phyloP scores from a whole-genome alignment of 2,888 invertebrate genomes.

The Beris morrisii region DNA sequence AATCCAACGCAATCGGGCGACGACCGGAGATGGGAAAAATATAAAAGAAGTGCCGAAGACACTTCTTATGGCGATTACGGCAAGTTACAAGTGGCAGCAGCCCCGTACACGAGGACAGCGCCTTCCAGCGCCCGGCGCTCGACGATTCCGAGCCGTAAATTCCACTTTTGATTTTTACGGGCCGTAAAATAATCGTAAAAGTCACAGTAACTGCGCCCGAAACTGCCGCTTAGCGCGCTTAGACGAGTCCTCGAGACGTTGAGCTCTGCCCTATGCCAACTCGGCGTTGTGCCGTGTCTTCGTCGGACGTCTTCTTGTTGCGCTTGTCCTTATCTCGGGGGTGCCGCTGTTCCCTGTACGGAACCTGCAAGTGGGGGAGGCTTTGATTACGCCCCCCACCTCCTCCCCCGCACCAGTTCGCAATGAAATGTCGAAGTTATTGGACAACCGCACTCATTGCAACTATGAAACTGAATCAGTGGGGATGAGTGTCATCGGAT shows the following conservation, averaged over 20 bases:
- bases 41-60: slow-evolving; percentile 20
- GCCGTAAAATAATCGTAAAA: slow-evolving; percentile 55
- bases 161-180: slow-evolving; percentile 56
- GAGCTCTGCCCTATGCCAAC: not conserved
- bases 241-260: not conserved
- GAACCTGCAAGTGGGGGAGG: too few species aligned
- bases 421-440: slow-evolving; percentile 32
- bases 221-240: slow-evolving; percentile 50
- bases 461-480: too few species aligned
- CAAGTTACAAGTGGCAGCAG: not conserved
- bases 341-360: too few species aligned
- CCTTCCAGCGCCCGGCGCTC: not conserved
- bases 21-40: slow-evolving; percentile 18
- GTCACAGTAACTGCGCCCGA: slow-evolving; percentile 54
- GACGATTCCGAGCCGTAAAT: slow-evolving; percentile 48
- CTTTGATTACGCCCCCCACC: not conserved
- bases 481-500: slow-evolving; percentile 2
- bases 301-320: not conserved
- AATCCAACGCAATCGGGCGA: slow-evolving; percentile 15
- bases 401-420: not conserved
- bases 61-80: not conserved
- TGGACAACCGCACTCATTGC: not conserved
- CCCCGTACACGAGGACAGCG: not conserved
- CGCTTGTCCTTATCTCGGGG: not conserved
- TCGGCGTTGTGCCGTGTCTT: not conserved